Evolutionary conservation across 2,797 vertebrate species (phyloP).

Genomic region (Heterohyrax brucei): DNA sequence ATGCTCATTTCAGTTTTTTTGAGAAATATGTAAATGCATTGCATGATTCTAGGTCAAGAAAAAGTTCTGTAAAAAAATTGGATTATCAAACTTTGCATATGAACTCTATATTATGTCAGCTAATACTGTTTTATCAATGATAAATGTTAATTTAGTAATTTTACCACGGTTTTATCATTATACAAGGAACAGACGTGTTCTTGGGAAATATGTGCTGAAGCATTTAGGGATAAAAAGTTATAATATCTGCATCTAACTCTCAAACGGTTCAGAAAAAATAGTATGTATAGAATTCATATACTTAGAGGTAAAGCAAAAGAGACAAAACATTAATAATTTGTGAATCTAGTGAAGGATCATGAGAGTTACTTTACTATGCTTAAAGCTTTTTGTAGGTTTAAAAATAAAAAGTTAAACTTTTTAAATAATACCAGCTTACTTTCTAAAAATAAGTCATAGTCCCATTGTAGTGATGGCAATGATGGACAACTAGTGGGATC

Average conservation of each 20-base stretch:
- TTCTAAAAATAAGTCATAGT: not conserved
- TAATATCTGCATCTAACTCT: constrained; percentile 34
- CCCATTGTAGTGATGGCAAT: not conserved
- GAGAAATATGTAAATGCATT: not conserved
- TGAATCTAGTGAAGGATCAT: constrained; percentile 26
- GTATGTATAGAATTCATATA: not conserved
- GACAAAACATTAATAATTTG: not conserved
- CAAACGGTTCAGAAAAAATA: not conserved
- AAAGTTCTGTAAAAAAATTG: not conserved
- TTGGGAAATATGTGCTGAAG: not conserved
- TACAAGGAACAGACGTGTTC: constrained; percentile 16
- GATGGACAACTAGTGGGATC: not conserved
- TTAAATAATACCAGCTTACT: constrained; percentile 5
- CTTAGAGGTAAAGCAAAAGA: not conserved
- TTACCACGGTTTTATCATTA: not conserved
- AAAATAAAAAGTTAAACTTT: constrained; percentile 6
- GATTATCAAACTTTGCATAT: constrained; percentile 8
- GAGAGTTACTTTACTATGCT: not conserved
- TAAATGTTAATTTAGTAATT: not conserved
- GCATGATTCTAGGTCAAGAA: not conserved
- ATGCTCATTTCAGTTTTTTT: not conserved
- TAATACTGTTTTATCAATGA: not conserved
- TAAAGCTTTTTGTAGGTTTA: not conserved
- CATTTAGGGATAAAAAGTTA: constrained; percentile 28
- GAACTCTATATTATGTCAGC: not conserved